phyloP scores from a whole-genome alignment of 2,797 vertebrate species.

The Selene dorsalis region DNA sequence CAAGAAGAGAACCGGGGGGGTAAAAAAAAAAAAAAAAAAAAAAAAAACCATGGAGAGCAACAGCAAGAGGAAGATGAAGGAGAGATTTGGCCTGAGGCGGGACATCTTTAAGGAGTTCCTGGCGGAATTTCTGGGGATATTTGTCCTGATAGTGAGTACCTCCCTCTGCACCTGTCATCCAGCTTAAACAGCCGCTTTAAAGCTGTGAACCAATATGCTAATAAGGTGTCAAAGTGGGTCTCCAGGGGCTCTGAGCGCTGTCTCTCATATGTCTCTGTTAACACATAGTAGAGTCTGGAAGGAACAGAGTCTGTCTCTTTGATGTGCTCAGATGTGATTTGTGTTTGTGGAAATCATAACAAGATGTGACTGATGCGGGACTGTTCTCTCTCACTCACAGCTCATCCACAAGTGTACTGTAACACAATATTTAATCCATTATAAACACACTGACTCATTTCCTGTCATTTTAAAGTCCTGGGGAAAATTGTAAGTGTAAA shows the following conservation, averaged over 20 bases:
- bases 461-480: neutral
- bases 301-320: constrained; percentile 59
- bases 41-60: constrained; percentile 79
- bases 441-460: constrained; percentile 2
- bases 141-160: constrained; percentile 94
- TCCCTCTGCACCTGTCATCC: constrained; percentile 74
- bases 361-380: constrained; percentile 49
- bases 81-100: constrained; percentile 88
- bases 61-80: constrained; percentile 83
- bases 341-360: constrained; percentile 22
- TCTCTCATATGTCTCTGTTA: constrained; percentile 68
- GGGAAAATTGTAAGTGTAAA: neutral
- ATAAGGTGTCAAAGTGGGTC: constrained; percentile 73
- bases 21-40: no score
- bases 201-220: constrained; percentile 65
- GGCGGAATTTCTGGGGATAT: constrained; percentile 94
- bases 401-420: constrained; percentile 12
- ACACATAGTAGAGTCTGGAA: constrained; percentile 52
- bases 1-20: constrained; percentile 32
- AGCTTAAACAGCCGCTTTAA: constrained; percentile 71
- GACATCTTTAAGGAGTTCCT: constrained; percentile 90
- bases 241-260: constrained; percentile 63
- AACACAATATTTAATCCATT: constrained; percentile 1
- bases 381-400: constrained; percentile 21
- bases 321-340: constrained; percentile 65